Percentiles rank a stretch among this genome's conserved stretches.
phyloP scores from a whole-genome alignment of 2,888 invertebrate species.

The Noctua janthina region DNA sequence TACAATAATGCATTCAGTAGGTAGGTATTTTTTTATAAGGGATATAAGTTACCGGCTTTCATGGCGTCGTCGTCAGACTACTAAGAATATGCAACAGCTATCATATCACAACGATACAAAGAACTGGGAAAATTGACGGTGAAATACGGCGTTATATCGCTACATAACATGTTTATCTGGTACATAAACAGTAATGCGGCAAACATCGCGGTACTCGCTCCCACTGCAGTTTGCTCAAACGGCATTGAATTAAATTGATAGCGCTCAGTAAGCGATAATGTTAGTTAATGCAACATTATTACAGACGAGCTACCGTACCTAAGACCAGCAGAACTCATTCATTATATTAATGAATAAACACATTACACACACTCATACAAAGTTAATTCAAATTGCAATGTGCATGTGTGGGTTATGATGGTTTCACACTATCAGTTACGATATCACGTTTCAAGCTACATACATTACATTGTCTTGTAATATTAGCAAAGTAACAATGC shows the following conservation, averaged over 20 bases:
- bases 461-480: slow-evolving; percentile 16
- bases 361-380: slow-evolving; percentile 63
- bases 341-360: slow-evolving; percentile 83
- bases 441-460: slow-evolving; percentile 9
- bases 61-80: neutral
- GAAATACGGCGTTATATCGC: slow-evolving; percentile 14
- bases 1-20: too few relatives aligned
- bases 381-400: slow-evolving; percentile 34
- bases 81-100: neutral
- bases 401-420: slow-evolving; percentile 21
- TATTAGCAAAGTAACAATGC: neutral
- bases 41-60: neutral
- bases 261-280: slow-evolving; percentile 77
- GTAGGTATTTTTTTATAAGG: neutral
- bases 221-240: slow-evolving; percentile 77
- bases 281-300: slow-evolving; percentile 73
- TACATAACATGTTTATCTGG: slow-evolving; percentile 47
- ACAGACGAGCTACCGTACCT: slow-evolving; percentile 52
- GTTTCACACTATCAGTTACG: slow-evolving; percentile 12
- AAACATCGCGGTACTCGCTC: slow-evolving; percentile 70
- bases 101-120: slow-evolving; percentile 1
- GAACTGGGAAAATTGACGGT: neutral
- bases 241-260: slow-evolving; percentile 84
- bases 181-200: slow-evolving; percentile 43
- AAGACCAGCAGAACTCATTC: slow-evolving; percentile 70